phyloP scores from a whole-genome alignment of 2,113 vertebrate species.

The Prolemur simus region DNA sequence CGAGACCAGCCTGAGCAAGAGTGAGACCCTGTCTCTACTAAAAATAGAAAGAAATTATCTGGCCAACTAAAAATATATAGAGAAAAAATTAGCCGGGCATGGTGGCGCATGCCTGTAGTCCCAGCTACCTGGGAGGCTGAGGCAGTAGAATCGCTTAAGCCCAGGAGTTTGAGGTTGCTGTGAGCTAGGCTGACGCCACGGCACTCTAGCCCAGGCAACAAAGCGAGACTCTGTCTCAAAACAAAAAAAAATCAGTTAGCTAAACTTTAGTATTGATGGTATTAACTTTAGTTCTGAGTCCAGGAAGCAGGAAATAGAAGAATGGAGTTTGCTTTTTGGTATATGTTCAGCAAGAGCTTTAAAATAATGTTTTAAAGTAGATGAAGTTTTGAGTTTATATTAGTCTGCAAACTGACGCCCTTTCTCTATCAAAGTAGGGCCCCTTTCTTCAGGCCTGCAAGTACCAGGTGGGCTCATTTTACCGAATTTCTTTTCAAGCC shows the following conservation, averaged over 20 bases:
- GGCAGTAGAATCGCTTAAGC: too few species aligned
- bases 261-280: neutral
- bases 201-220: too few species aligned
- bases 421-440: neutral
- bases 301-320: neutral
- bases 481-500: neutral
- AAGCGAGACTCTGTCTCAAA: too few species aligned
- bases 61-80: too few species aligned
- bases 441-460: neutral
- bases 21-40: too few species aligned
- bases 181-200: too few species aligned
- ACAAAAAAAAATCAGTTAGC: conserved; percentile 20
- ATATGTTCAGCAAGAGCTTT: neutral
- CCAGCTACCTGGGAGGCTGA: too few species aligned
- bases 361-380: neutral
- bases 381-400: conserved; percentile 11
- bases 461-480: neutral
- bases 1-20: too few species aligned
- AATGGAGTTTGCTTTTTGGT: neutral
- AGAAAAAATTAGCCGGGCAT: too few species aligned
- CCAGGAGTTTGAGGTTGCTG: too few species aligned
- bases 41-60: too few species aligned
- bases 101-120: too few species aligned
- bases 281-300: neutral
- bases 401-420: neutral